These are phyloP conservation scores for Diprion similis DNA, from an alignment of 1,140 invertebrate species.

Conservation along the genomic window DNA sequence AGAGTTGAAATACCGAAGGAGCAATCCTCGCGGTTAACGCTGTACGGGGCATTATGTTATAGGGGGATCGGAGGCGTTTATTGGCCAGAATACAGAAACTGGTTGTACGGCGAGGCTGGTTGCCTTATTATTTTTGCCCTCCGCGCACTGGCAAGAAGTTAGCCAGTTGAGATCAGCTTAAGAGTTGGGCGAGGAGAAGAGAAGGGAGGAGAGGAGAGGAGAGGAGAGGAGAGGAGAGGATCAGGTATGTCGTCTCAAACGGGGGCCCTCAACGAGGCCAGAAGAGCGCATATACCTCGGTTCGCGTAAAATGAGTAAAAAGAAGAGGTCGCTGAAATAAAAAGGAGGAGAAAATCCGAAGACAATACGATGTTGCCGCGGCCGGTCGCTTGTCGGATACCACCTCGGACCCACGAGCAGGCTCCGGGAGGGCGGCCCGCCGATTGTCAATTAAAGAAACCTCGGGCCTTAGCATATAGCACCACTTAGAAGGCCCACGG, in stretches of 20 bases:
- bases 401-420: conserved; percentile 39
- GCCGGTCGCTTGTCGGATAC: conserved; percentile 46
- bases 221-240: conserved; percentile 10
- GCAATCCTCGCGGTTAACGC: neutral
- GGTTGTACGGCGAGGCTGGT: neutral
- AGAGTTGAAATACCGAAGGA: neutral
- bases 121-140: neutral
- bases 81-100: neutral
- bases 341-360: conserved; percentile 29
- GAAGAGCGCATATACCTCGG: neutral
- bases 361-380: conserved; percentile 54
- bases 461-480: conserved; percentile 44
- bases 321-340: neutral
- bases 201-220: neutral
- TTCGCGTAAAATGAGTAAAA: too few relatives aligned
- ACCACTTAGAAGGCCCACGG: conserved; percentile 25
- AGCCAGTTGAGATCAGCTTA: neutral
- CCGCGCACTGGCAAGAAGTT: neutral
- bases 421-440: conserved; percentile 14
- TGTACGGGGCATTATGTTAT: neutral
- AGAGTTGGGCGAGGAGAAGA: neutral
- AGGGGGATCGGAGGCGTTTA: neutral
- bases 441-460: conserved; percentile 54
- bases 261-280: neutral
- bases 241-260: neutral